These are phyloP conservation scores for Drosophila prosaltans DNA, from an alignment of 1,140 invertebrate genomes.

Conservation along the genomic window DNA sequence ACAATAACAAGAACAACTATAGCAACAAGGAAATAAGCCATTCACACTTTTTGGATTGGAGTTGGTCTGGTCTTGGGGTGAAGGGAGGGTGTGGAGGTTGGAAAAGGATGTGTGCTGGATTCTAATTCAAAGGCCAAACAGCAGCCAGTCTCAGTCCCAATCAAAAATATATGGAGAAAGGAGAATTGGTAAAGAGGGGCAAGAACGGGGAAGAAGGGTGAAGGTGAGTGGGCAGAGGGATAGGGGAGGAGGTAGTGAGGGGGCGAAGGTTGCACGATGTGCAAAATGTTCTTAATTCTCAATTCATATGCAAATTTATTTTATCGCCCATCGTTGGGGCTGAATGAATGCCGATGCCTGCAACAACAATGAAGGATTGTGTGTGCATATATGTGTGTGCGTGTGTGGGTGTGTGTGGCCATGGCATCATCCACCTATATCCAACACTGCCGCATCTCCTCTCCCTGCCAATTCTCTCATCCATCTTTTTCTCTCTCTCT, in stretches of 20 bases:
- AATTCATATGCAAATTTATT: slow-evolving; percentile 83
- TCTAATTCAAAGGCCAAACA: slow-evolving; percentile 80
- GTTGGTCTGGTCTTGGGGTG: not conserved
- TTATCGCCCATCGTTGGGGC: slow-evolving; percentile 60
- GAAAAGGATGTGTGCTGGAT: slow-evolving; percentile 35
- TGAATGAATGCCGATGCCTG: slow-evolving; percentile 56
- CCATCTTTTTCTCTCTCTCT: not conserved
- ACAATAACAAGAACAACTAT: slow-evolving; percentile 12
- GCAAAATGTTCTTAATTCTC: slow-evolving; percentile 81
- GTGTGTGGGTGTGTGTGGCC: slow-evolving; percentile 12
- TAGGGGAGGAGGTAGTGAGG: not conserved
- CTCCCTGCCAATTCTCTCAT: not conserved
- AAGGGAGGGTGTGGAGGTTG: not conserved
- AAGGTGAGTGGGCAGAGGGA: not conserved
- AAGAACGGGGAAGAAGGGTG: not conserved
- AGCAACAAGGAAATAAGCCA: slow-evolving; percentile 70
- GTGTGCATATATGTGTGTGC: slow-evolving; percentile 35
- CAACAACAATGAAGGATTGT: slow-evolving; percentile 73
- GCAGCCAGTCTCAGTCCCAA: slow-evolving; percentile 59
- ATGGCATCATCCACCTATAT: slow-evolving; percentile 35
- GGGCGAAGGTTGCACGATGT: slow-evolving; percentile 60
- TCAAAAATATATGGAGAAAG: slow-evolving; percentile 34
- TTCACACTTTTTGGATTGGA: slow-evolving; percentile 65
- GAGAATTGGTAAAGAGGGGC: slow-evolving; percentile 7
- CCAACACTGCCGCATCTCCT: slow-evolving; percentile 3